Base-by-base conservation (phyloP, 2,113 vertebrate genomes). In the Crotalus viridis region DNA sequence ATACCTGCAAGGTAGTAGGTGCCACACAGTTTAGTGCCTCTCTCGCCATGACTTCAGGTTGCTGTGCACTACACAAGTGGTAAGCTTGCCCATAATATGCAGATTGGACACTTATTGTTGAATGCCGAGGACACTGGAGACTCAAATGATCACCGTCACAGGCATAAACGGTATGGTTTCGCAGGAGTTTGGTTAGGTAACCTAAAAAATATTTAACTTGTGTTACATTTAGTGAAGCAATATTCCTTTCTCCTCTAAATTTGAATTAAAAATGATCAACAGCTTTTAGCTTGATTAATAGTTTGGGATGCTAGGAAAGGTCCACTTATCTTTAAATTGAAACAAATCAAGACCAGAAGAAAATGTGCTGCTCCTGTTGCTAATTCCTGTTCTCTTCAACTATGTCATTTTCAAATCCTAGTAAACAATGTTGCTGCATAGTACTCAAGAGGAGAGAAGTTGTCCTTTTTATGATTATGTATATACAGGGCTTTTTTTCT, bases 131-230 rank as follows among this genome's bases (percentile, higher is more conserved):
- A 91, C 99, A 99, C 96, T 98, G 98, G 81, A 99, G 99, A 26
- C 95, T 97, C 97, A 99, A 95, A 39, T 95, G 97, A 81, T 98
- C 98, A 64, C 99, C 99, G 1, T 99, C 99, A 55, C 98, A 99
- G 89, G 98, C 99, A 46, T 97, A 98, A 56, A 97, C 98, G 0
- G 98, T 99, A 94, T 99, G 99, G 96, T 98, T 99, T 95, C 98
- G 98, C 96, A 99, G 98, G 95, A 99, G 99, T 96, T 98, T 98
- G 94, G 98, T 98, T 95, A 99, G 97, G 97, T 99, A 99, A 97
- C 98, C 99, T 99, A 97, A 95, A 95, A 98, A 97, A 97, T 89
- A 96, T 95, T 94, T 95, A 96, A 94, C 95, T n/a, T n/a, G 69
- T 94, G 96, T 98, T 97, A 97, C 92, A 90, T 94, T 96, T 90